Conservation (phyloP, 2,797 vertebrate genomes). For the Enteromius afrohamiltoni region DNA sequence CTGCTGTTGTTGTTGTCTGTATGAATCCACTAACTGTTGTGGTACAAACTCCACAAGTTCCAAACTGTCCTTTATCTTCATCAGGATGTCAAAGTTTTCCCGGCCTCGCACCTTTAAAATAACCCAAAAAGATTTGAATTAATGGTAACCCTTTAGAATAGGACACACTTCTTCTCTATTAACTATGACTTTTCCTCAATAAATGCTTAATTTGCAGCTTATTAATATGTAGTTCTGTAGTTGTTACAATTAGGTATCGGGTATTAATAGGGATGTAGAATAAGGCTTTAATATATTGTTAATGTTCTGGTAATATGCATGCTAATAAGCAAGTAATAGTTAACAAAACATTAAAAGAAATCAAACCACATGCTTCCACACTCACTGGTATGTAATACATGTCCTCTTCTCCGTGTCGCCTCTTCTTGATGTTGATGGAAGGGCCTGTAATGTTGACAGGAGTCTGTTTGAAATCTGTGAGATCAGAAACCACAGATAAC, state of each 20-base stretch:
- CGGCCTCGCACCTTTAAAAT: conserved; percentile 88
- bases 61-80: conserved; percentile 98
- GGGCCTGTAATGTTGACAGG: conserved; percentile 85
- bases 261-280: too few species aligned
- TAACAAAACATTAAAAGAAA: not conserved
- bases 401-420: conserved; percentile 93
- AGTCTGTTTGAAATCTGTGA: conserved; percentile 92
- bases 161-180: too few species aligned
- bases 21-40: conserved; percentile 92
- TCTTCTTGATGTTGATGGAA: conserved; percentile 85
- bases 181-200: too few species aligned
- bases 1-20: conserved; percentile 96
- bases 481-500: not conserved
- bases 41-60: conserved; percentile 97
- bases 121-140: conserved; percentile 4
- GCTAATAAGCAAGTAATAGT: too few species aligned
- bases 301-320: too few species aligned
- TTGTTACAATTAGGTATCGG: too few species aligned
- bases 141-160: too few species aligned
- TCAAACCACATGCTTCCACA: conserved; percentile 27
- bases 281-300: too few species aligned
- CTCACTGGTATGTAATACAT: conserved; percentile 95
- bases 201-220: too few species aligned
- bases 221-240: too few species aligned
- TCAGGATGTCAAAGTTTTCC: conserved; percentile 96